Evolutionary conservation across 1,140 invertebrate genomes (phyloP).

Genomic region (Trachymyrmex septentrionalis): DNA sequence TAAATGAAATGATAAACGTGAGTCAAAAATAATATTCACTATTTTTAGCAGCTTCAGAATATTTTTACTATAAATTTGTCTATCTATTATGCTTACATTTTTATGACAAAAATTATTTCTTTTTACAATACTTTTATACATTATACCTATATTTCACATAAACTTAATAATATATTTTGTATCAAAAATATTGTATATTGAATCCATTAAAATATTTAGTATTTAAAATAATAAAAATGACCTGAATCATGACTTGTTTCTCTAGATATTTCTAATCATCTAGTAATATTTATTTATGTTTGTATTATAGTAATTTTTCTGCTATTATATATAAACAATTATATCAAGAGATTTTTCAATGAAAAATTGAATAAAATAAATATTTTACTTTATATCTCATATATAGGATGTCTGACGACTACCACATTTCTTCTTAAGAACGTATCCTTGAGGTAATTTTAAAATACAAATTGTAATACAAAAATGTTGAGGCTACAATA

Average conservation of each 20-base stretch:
- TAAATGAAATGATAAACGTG: not conserved
- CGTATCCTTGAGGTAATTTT: no score
- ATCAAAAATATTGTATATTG: not conserved
- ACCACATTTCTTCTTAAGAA: no score
- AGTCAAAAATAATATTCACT: not conserved
- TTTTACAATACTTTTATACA: not conserved
- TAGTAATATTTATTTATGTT: not conserved
- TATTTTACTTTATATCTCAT: not conserved
- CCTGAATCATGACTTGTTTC: not conserved
- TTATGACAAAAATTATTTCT: not conserved
- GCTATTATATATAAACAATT: not conserved
- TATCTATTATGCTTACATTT: not conserved
- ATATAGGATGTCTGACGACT: no score
- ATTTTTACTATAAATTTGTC: not conserved
- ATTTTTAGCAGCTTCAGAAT: not conserved
- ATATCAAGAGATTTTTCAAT: not conserved
- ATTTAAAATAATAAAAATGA: not conserved
- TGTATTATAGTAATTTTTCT: not conserved
- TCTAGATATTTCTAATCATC: not conserved
- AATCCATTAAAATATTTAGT: slow-evolving; percentile 2
- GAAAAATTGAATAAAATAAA: not conserved
- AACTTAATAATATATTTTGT: not conserved
- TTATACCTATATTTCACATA: not conserved
- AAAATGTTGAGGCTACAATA: no score
- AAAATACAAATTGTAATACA: no score